These are phyloP conservation scores for Amia ocellicauda DNA, from an alignment of 2,113 vertebrate genomes.

Conservation along the genomic window DNA sequence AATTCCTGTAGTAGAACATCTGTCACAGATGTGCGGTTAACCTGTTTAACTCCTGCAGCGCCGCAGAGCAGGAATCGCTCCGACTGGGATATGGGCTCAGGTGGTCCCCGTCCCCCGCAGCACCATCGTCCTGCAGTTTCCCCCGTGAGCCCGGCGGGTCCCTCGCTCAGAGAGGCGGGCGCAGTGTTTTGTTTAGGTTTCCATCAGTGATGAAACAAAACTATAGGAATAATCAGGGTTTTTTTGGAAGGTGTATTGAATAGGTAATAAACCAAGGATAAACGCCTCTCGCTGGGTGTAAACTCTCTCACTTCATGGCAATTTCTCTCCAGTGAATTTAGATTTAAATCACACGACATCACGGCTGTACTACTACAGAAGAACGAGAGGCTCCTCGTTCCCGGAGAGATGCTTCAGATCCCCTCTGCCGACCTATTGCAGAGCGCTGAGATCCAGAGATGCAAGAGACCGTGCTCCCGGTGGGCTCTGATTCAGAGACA, in stretches of 20 bases:
- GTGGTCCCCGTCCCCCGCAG: no score
- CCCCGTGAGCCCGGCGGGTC: no score
- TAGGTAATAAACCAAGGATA: conserved; percentile 9
- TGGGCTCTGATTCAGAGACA: no score
- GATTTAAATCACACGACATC: not conserved
- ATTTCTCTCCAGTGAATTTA: conserved; percentile 1
- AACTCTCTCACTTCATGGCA: conserved; percentile 1
- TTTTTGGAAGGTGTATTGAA: not conserved
- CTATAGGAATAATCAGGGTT: not conserved
- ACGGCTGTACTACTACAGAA: not conserved
- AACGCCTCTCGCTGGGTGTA: conserved; percentile 1
- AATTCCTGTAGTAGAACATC: conserved; percentile 28
- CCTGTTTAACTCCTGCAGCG: not conserved
- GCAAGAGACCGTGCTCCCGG: no score
- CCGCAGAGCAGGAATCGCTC: no score
- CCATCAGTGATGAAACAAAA: not conserved
- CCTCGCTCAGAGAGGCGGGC: not conserved
- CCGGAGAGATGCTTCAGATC: no score
- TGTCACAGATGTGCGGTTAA: not conserved
- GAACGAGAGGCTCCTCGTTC: not conserved
- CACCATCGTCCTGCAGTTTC: no score
- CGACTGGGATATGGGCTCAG: no score
- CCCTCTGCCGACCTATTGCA: no score
- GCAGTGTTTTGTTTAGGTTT: not conserved
- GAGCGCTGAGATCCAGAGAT: no score